Evolutionary conservation across 2,888 invertebrate genomes (phyloP), one percentile per base, ranked within the genome.

Genomic region (Sericinus montela): DNA sequence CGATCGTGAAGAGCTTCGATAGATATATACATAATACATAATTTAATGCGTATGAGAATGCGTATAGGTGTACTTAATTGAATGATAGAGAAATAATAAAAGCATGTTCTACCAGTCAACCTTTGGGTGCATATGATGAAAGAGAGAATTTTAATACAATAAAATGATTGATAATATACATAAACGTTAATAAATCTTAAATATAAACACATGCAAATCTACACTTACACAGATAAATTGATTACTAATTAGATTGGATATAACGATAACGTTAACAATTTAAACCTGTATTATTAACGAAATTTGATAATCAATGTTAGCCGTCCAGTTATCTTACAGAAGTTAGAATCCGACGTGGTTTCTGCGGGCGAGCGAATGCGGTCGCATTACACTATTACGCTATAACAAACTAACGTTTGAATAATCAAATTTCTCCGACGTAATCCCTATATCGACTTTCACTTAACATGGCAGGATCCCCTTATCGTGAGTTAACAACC

Each of bases 361-460:
- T n/a, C 29, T 3, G 48, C 19, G 42, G 48, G 42, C 23, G 15
- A n/a, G 19, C 29, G 16, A 37, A 36, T 36, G 50, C 50, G 50
- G 50, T 50, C 49, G 44, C 46, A 50, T 53, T 51, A 53, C 49
- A 23, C 47, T 30, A 47, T 54, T 52, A 50, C 49, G 41, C 42
- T 23, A 38, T 41, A 72, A 60, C 64, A 69, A 72, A 64, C 65
- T 65, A 66, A 60, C 68, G 72, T 66, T 72, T 64, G 69, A 62
- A 70, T 83, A 86, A 85, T 86, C 79, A 78, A 85, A 80, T 83
- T 83, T 68, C 63, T 59, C 63, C 59, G 59, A 67, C 67, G 65
- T 77, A 78, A 81, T 80, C 78, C 78, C 68, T 67, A 66, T 82
- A 84, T 86, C 86, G 81, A 81, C 78, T 85, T 85, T 82, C 84